phyloP scores from a whole-genome alignment of 1,140 invertebrate genomes.

The Oppia nitens region DNA sequence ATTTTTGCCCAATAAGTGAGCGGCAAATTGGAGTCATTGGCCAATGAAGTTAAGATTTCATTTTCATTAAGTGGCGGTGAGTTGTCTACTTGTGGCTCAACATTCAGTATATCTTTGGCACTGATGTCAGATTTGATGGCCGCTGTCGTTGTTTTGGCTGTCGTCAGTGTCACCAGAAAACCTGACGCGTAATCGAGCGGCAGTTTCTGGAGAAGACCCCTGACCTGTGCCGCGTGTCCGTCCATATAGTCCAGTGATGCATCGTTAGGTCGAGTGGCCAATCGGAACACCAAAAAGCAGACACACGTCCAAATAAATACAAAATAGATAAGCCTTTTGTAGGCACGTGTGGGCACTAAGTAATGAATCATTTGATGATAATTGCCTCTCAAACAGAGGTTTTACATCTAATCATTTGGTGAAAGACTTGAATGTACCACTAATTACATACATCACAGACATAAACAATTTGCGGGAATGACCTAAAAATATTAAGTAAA shows the following conservation, averaged over 20 bases:
- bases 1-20: conserved; percentile 20
- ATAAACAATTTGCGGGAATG: too few relatives aligned
- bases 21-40: conserved; percentile 23
- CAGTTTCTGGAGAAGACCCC: conserved; percentile 25
- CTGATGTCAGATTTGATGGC: conserved; percentile 6
- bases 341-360: conserved; percentile 18
- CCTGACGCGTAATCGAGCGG: conserved; percentile 5
- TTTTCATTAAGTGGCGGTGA: conserved; percentile 49
- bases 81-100: conserved; percentile 44
- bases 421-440: too few relatives aligned
- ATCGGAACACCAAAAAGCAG: conserved; percentile 26
- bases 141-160: conserved; percentile 17
- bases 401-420: too few relatives aligned
- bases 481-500: background rate
- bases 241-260: conserved; percentile 3
- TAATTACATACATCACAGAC: too few relatives aligned
- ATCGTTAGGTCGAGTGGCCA: conserved; percentile 14
- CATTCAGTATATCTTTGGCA: conserved; percentile 23
- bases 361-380: conserved; percentile 18
- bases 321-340: conserved; percentile 22
- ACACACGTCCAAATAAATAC: conserved; percentile 27
- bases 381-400: too few relatives aligned
- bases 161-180: conserved; percentile 4
- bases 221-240: background rate
- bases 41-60: conserved; percentile 48